These are phyloP conservation scores for Octodon degus DNA, from an alignment of 2,113 vertebrate genomes.

Conservation along the genomic window DNA sequence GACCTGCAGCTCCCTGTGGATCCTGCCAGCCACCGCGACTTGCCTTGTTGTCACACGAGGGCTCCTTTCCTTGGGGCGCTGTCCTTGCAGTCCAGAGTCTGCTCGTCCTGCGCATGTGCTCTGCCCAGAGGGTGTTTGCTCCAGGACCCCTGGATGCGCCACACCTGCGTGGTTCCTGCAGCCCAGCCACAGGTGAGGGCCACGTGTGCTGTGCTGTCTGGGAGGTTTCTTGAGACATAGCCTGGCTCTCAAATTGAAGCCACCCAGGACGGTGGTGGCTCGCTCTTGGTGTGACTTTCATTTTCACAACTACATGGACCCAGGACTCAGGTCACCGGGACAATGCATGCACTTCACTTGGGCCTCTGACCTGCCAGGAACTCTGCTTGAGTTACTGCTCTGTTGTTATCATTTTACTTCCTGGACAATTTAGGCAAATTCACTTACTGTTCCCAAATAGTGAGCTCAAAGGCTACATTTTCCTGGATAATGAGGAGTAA, in stretches of 20 bases:
- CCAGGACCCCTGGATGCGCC: not conserved
- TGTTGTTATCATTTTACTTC: not conserved
- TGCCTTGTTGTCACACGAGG: not conserved
- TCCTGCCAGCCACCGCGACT: too few species aligned
- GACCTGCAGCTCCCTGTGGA: fast-evolving
- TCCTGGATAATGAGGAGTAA: not conserved
- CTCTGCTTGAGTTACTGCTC: not conserved
- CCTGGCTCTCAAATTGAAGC: not conserved
- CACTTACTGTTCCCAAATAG: not conserved
- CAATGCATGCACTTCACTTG: not conserved
- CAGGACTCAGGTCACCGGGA: not conserved
- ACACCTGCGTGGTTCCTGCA: too few species aligned
- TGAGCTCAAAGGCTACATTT: not conserved
- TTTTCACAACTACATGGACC: not conserved
- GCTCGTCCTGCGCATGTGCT: too few species aligned
- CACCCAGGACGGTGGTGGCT: not conserved
- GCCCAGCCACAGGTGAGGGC: not conserved
- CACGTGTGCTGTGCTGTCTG: too few species aligned
- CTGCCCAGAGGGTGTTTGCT: not conserved
- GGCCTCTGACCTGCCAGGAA: not conserved
- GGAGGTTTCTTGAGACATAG: not conserved
- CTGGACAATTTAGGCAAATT: not conserved
- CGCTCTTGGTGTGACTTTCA: not conserved
- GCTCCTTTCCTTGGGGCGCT: not conserved
- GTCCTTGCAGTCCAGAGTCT: not conserved